Conservation (phyloP, 2,797 vertebrate species). For the Meda fulgida region DNA sequence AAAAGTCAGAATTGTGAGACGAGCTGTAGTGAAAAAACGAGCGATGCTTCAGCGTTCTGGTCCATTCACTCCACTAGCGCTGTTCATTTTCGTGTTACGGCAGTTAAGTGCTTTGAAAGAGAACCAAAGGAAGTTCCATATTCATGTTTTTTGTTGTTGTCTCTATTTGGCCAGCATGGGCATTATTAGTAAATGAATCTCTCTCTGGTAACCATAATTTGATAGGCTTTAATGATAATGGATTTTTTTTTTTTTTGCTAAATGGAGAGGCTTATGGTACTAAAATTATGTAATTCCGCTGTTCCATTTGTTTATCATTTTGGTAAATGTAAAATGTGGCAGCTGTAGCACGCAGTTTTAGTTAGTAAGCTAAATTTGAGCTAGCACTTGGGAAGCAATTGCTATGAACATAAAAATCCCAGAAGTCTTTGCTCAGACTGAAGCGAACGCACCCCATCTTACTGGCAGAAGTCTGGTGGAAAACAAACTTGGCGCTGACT, state of each 20-base stretch:
- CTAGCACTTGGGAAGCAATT: background rate
- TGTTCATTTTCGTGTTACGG: background rate
- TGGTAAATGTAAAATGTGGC: background rate
- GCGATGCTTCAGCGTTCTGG: constrained; percentile 5
- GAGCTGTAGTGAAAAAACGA: constrained; percentile 3
- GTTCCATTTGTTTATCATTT: constrained; percentile 1
- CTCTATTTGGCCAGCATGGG: constrained; percentile 3
- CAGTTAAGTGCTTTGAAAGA: constrained; percentile 26
- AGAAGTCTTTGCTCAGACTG: constrained; percentile 19
- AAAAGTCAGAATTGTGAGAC: no score
- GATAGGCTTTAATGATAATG: constrained; percentile 38
- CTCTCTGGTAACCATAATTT: constrained; percentile 31
- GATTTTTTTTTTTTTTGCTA: constrained; percentile 12
- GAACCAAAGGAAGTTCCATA: constrained; percentile 22
- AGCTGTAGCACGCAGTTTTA: background rate
- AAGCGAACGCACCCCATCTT: background rate
- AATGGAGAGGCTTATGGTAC: background rate
- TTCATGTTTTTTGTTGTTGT: constrained; percentile 11
- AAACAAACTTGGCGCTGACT: constrained; percentile 50
- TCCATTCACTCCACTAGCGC: background rate
- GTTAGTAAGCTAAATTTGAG: background rate
- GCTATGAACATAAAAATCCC: background rate
- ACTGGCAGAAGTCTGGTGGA: constrained; percentile 14
- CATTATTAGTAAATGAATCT: constrained; percentile 35
- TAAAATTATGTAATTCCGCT: constrained; percentile 4